These are phyloP conservation scores for Luidia sarsii DNA, from an alignment of 53 echinoderm and acorn worm species.

Conservation along the genomic window DNA sequence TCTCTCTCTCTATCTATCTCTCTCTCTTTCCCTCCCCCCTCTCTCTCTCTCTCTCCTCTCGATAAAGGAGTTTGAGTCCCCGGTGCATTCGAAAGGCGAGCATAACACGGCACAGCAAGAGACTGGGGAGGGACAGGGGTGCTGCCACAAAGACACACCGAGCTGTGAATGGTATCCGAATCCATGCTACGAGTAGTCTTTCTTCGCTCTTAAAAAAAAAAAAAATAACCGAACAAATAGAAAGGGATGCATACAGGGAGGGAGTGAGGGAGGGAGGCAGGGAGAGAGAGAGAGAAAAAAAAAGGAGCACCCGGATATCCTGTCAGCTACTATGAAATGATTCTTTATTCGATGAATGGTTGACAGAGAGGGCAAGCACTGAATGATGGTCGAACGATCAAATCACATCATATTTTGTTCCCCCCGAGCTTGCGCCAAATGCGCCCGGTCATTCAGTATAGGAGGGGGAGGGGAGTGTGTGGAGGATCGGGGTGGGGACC, in stretches of 20 bases:
- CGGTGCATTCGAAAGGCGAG: constrained; percentile 29
- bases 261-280: too few relatives aligned
- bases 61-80: too few relatives aligned
- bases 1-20: too few relatives aligned
- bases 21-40: too few relatives aligned
- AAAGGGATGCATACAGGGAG: too few relatives aligned
- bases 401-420: constrained; percentile 24
- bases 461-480: too few relatives aligned
- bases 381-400: constrained; percentile 28
- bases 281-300: too few relatives aligned
- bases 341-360: constrained; percentile 27
- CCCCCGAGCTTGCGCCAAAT: not conserved
- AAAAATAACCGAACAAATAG: too few relatives aligned
- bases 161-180: constrained; percentile 44
- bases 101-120: too few relatives aligned
- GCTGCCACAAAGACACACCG: constrained; percentile 7
- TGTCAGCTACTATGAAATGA: constrained; percentile 51
- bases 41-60: too few relatives aligned
- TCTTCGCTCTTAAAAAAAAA: not conserved
- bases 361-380: constrained; percentile 10
- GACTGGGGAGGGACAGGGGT: not conserved
- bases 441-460: constrained; percentile 7
- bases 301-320: constrained; percentile 42
- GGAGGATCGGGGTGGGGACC: too few relatives aligned
- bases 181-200: constrained; percentile 36